A percentile compares a stretch with the other conserved stretches of the same genome.
These are phyloP conservation scores for Rhabdophis nuchalis DNA, from an alignment of 2,797 vertebrate species.

Conservation along the genomic window DNA sequence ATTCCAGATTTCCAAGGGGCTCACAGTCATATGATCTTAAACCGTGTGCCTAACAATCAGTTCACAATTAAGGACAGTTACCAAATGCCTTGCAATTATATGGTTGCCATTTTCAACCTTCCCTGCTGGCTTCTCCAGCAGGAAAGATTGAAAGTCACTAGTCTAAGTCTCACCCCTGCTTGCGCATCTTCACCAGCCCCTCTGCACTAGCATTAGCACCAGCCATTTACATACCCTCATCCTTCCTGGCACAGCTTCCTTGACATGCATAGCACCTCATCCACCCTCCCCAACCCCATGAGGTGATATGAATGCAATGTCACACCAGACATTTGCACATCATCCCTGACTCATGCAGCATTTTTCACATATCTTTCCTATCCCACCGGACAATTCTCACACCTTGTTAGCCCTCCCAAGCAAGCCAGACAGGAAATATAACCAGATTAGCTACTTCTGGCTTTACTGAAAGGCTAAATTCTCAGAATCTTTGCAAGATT, in stretches of 20 bases:
- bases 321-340: neutral
- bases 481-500: neutral
- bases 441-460: neutral
- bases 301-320: neutral
- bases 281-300: neutral
- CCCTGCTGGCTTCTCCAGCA: neutral
- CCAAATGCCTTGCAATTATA: neutral
- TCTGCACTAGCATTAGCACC: neutral
- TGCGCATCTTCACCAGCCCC: neutral
- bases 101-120: neutral
- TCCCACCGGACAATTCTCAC: neutral
- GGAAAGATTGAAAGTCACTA: neutral
- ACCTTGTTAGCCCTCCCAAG: neutral
- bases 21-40: neutral
- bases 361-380: neutral
- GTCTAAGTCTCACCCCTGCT: neutral
- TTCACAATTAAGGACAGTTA: neutral
- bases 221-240: neutral
- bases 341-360: neutral
- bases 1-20: neutral
- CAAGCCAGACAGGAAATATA: neutral
- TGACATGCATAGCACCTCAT: neutral
- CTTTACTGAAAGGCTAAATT: neutral
- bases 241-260: neutral
- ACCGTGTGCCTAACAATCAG: neutral